A percentile compares a stretch with the other conserved stretches of the same genome.
These are phyloP conservation scores for Probaryconus sp. DNA, from an alignment of 1,140 invertebrate species.

Conservation along the genomic window DNA sequence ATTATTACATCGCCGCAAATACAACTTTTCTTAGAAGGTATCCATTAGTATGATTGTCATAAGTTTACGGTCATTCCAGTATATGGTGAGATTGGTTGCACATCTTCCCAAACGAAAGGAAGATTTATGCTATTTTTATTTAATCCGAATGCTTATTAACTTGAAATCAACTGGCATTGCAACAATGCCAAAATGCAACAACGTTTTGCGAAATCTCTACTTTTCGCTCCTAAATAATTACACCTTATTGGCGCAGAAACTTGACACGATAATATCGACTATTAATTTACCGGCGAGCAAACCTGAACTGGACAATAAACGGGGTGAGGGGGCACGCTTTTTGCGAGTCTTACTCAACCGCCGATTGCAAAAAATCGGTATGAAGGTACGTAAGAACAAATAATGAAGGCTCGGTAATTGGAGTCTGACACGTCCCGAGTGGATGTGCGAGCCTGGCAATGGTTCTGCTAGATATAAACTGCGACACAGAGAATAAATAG, in stretches of 20 bases:
- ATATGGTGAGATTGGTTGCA: constrained; percentile 47
- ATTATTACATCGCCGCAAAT: constrained; percentile 66
- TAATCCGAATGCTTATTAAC: constrained; percentile 31
- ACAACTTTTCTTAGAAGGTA: constrained; percentile 69
- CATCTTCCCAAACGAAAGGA: constrained; percentile 37
- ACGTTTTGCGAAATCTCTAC: too few species aligned
- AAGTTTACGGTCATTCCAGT: constrained; percentile 64
- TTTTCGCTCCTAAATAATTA: too few species aligned
- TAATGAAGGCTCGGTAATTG: constrained; percentile 57
- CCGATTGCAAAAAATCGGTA: constrained; percentile 61
- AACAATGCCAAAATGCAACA: not conserved
- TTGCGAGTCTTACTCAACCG: constrained; percentile 54
- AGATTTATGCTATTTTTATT: constrained; percentile 4
- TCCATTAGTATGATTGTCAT: constrained; percentile 71
- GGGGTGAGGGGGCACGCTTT: too few species aligned
- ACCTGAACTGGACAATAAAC: too few species aligned
- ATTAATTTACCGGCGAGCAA: too few species aligned
- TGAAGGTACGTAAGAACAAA: constrained; percentile 53
- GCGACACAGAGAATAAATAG: constrained; percentile 65
- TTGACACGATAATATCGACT: too few species aligned
- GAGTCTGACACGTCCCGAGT: constrained; percentile 11
- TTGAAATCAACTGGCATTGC: constrained; percentile 12
- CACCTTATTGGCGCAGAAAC: too few species aligned
- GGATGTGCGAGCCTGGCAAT: constrained; percentile 19
- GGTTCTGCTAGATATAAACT: constrained; percentile 54